Percentiles rank a stretch among this genome's conserved stretches.
These are phyloP conservation scores for Drosophila neutralis DNA, from an alignment of 2,888 invertebrate species.

Conservation along the genomic window DNA sequence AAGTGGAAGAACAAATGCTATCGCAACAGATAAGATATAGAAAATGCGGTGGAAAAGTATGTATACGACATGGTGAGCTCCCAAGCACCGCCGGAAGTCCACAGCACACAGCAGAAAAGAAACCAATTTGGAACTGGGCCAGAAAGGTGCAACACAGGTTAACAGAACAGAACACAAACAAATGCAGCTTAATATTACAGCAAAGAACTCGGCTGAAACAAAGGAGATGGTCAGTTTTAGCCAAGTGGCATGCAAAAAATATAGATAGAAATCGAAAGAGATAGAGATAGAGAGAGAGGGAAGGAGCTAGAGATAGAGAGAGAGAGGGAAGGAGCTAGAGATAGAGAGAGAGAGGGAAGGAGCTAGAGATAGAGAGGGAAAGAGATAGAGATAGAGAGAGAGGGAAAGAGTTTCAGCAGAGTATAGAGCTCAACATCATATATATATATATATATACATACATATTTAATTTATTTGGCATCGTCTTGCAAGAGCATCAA, in stretches of 20 bases:
- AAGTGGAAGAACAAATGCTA: slow-evolving; percentile 27
- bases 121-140: not conserved
- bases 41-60: slow-evolving; percentile 17
- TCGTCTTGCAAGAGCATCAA: slow-evolving; percentile 3
- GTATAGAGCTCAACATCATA: not conserved
- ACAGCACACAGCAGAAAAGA: not conserved
- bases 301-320: too few species aligned
- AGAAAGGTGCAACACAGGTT: not conserved
- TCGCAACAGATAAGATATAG: slow-evolving; percentile 38
- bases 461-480: not conserved
- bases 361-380: too few species aligned
- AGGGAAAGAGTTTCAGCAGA: not conserved
- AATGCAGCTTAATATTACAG: not conserved
- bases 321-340: not conserved
- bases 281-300: not conserved
- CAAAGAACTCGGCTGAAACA: not conserved
- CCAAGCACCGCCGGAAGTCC: slow-evolving; percentile 2
- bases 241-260: not conserved
- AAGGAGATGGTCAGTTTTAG: not conserved
- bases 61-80: not conserved
- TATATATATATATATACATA: not conserved
- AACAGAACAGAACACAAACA: not conserved
- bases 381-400: not conserved
- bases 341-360: not conserved
- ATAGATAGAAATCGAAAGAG: not conserved